Percentiles rank a stretch among this genome's conserved stretches.
These are phyloP conservation scores for Gopherus evgoodei DNA, from an alignment of 2,113 vertebrate species.

Conservation along the genomic window DNA sequence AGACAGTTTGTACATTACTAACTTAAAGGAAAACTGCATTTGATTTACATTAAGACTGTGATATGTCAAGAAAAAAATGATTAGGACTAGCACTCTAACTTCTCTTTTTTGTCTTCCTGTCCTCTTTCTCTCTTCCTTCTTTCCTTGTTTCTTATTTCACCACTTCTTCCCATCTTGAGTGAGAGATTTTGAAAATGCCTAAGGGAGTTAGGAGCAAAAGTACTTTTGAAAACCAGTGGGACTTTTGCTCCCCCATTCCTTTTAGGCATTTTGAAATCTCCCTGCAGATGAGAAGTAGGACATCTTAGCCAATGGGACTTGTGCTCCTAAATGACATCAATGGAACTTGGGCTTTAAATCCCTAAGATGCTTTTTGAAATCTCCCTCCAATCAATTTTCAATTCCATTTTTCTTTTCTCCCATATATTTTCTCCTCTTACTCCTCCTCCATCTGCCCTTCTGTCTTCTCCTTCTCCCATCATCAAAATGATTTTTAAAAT, in stretches of 20 bases:
- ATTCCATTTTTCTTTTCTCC: neutral
- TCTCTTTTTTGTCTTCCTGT: neutral
- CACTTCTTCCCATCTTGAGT: rapidly evolving
- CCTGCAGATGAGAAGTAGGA: neutral
- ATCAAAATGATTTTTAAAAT: neutral
- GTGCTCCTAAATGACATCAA: neutral
- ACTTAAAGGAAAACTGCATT: neutral
- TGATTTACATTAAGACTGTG: neutral
- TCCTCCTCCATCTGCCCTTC: neutral
- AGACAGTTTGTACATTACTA: neutral
- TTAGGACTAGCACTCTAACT: neutral
- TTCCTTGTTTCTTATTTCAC: rapidly evolving
- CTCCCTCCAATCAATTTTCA: neutral
- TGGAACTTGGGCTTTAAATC: neutral
- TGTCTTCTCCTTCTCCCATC: neutral
- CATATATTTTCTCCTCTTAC: rapidly evolving
- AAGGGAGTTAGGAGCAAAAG: neutral
- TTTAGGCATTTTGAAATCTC: neutral
- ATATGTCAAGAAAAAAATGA: neutral
- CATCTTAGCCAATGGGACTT: neutral
- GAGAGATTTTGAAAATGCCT: neutral
- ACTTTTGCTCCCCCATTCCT: neutral
- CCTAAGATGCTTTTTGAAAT: neutral
- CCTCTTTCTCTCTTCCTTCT: neutral
- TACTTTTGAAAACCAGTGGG: neutral